These are phyloP conservation scores for Drosophila setifemur DNA, from an alignment of 1,140 invertebrate species.

Conservation along the genomic window DNA sequence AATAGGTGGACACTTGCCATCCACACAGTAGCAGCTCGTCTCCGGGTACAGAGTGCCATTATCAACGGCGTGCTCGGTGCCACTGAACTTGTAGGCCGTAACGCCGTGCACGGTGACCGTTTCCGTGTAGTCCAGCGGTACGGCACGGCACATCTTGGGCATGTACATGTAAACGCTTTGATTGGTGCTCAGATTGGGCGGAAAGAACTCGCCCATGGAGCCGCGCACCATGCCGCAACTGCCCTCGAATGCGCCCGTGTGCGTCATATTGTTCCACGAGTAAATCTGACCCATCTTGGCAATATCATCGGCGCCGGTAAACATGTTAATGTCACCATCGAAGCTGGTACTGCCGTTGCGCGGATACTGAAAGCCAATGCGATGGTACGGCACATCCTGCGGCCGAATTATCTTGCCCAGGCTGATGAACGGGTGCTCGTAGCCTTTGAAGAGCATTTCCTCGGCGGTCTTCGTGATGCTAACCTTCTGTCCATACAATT, in stretches of 20 bases:
- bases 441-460: conserved; percentile 90
- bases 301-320: conserved; percentile 86
- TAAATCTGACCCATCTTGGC: conserved; percentile 86
- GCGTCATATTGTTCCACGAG: conserved; percentile 87
- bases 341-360: conserved; percentile 88
- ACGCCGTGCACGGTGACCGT: conserved; percentile 84
- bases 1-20: conserved; percentile 86
- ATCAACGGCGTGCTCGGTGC: conserved; percentile 84
- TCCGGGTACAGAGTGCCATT: conserved; percentile 85
- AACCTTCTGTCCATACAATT: conserved; percentile 78
- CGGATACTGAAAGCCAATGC: conserved; percentile 91
- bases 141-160: conserved; percentile 87
- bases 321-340: conserved; percentile 89
- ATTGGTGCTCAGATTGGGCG: conserved; percentile 85
- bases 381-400: conserved; percentile 85
- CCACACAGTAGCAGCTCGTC: conserved; percentile 88
- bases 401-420: conserved; percentile 82
- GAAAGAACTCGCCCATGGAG: conserved; percentile 90
- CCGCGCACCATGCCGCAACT: conserved; percentile 85
- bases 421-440: conserved; percentile 87
- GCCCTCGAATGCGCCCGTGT: conserved; percentile 85
- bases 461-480: conserved; percentile 86
- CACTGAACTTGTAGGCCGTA: conserved; percentile 84
- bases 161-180: conserved; percentile 86
- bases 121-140: conserved; percentile 84